Evolutionary conservation across 2,113 vertebrate species (phyloP).

Genomic region (Oreochromis spilurus): DNA sequence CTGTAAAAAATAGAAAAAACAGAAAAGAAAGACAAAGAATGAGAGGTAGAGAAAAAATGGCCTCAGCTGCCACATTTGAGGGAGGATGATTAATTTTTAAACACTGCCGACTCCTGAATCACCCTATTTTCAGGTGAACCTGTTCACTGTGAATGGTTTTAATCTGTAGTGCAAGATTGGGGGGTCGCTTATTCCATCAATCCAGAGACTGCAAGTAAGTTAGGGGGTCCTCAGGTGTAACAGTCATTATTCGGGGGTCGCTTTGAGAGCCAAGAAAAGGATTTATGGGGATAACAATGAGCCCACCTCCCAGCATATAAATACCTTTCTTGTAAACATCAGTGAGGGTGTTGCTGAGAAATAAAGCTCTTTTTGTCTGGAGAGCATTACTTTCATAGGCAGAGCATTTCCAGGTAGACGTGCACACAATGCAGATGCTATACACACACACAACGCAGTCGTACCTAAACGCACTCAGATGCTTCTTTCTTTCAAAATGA

Average conservation of each 20-base stretch:
- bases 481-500: not conserved
- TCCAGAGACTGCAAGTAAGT: not conserved
- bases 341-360: not conserved
- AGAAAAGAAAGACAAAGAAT: not conserved
- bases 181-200: not conserved
- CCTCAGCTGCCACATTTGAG: not conserved
- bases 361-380: not conserved
- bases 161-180: not conserved
- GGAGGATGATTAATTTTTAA: not conserved
- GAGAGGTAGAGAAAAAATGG: not conserved
- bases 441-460: not conserved
- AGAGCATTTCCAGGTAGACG: not conserved
- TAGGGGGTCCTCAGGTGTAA: not conserved
- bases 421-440: not conserved
- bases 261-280: not conserved
- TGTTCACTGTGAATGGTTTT: not conserved
- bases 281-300: constrained; percentile 5
- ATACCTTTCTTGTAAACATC: not conserved
- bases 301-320: not conserved
- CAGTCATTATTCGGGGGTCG: not conserved
- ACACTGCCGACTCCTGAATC: not conserved
- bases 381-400: not conserved
- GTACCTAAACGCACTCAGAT: not conserved
- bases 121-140: not conserved
- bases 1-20: not conserved